Conservation (phyloP, 2,888 invertebrate genomes). For the Spatulosminthurus flaviceps region DNA sequence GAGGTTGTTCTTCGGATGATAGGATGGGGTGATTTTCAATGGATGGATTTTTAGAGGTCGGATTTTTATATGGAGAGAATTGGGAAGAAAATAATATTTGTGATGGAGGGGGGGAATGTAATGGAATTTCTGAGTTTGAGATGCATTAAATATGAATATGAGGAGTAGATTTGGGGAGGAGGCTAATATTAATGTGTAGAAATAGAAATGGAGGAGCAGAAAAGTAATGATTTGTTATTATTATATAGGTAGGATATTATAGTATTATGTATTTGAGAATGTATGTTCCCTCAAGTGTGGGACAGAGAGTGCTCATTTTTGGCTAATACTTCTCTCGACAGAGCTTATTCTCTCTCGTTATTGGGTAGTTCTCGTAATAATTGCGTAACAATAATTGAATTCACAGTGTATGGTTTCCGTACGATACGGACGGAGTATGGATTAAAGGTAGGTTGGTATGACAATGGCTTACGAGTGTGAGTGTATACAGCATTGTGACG, state of each 20-base stretch:
- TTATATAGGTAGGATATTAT: neutral
- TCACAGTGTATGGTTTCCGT: constrained; percentile 11
- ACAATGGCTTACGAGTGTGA: constrained; percentile 36
- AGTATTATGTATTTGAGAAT: neutral
- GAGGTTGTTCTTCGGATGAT: too few relatives aligned
- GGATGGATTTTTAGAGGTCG: too few relatives aligned
- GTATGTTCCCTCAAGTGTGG: neutral
- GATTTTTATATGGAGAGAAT: too few relatives aligned
- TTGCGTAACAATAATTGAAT: constrained; percentile 26
- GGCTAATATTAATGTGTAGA: too few relatives aligned
- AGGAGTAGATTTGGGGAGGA: too few relatives aligned
- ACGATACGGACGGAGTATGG: constrained; percentile 11
- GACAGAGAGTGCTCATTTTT: constrained; percentile 11
- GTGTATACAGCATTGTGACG: constrained; percentile 42
- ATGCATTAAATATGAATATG: too few relatives aligned
- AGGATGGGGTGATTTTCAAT: too few relatives aligned
- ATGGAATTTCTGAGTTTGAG: too few relatives aligned
- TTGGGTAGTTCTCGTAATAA: constrained; percentile 9
- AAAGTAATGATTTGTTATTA: neutral
- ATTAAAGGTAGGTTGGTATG: constrained; percentile 35
- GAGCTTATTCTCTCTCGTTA: too few relatives aligned
- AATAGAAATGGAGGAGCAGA: neutral
- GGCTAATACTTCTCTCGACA: neutral
- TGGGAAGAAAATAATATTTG: too few relatives aligned
- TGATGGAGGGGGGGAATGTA: too few relatives aligned